phyloP scores from a whole-genome alignment of 2,888 invertebrate species.

The Himalopsyche japonica region DNA sequence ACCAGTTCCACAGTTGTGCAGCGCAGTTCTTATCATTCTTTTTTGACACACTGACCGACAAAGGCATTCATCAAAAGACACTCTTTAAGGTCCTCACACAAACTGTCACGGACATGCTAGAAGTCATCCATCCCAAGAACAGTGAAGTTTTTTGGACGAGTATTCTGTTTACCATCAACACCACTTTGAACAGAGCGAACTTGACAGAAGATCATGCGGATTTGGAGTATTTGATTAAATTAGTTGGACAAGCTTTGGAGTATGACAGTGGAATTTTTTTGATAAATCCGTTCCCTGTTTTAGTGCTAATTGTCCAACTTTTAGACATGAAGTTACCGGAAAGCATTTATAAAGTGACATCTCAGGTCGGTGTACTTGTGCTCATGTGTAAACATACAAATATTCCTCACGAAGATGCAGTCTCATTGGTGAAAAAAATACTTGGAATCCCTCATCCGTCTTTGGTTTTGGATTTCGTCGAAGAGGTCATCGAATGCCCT shows the following conservation, averaged over 20 bases:
- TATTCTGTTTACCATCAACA: conserved; percentile 43
- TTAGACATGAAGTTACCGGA: conserved; percentile 56
- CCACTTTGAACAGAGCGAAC: conserved; percentile 12
- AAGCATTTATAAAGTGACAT: conserved; percentile 54
- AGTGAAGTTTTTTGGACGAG: conserved; percentile 69
- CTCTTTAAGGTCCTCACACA: conserved; percentile 69
- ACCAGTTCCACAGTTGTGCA: conserved; percentile 84
- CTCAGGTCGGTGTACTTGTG: conserved; percentile 63
- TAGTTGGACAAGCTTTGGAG: conserved; percentile 65
- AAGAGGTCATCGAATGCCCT: conserved; percentile 66
- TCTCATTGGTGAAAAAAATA: conserved; percentile 67
- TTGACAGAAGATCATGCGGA: conserved; percentile 45
- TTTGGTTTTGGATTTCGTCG: conserved; percentile 67
- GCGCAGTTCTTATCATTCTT: conserved; percentile 71
- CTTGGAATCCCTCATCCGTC: conserved; percentile 60
- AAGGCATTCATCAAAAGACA: conserved; percentile 56
- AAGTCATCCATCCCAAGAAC: conserved; percentile 65
- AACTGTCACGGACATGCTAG: conserved; percentile 66
- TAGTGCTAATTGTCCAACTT: conserved; percentile 60
- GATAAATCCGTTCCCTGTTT: conserved; percentile 62
- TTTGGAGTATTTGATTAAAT: conserved; percentile 56
- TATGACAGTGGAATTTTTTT: conserved; percentile 68
- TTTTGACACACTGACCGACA: conserved; percentile 64
- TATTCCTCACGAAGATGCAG: conserved; percentile 73
- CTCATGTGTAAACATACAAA: conserved; percentile 65